Base-by-base conservation (phyloP, 2,888 invertebrate genomes). In the Leuctra nigra region DNA sequence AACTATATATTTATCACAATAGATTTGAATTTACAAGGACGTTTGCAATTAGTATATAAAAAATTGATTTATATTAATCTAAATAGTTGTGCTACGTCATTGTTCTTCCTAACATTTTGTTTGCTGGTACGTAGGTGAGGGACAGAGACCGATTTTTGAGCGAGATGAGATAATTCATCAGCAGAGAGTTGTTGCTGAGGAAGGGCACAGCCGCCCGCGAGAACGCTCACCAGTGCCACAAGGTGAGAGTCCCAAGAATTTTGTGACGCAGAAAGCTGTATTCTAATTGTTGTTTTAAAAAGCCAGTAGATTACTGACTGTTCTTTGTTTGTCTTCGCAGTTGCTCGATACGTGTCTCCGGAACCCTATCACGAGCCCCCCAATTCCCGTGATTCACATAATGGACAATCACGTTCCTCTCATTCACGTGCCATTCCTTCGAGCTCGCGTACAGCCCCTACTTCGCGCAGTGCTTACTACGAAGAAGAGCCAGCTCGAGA, bases 121-220 rank as follows among this genome's bases (percentile, higher is more conserved):
- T n/a, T n/a, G n/a, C n/a, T n/a, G n/a, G n/a, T n/a, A n/a, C n/a
- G n/a, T n/a, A n/a, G n/a, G n/a, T n/a, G 63, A 63, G 55, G 63
- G 63, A 18, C 55, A 60, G 14, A 58, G 59, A 29, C 63, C 61
- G 33, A 62, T 63, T 22, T 63, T 63, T 60, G 63, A 56, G 13
- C 59, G 63, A n/a, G 63, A 63, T 25, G 61, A 63, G 41, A 59
- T 63, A 23, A 44, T 59, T 6, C 58, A 55, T 36, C 58, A 47
- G n/a, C n/a, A n/a, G n/a, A n/a, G n/a, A n/a, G n/a, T n/a, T n/a
- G n/a, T n/a, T n/a, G n/a, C n/a, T n/a, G n/a, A n/a, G 29, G 47
- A 14, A n/a, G 23, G 24, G 52, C 29, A 33, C 41, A 53, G 2
- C 39, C 39, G 39, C 18, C 16, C 39, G 39, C n/a, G 39, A 39